Evolutionary conservation across 2,797 vertebrate species (phyloP), one percentile per base, ranked within the genome.

Genomic region (Austrolebias charrua): DNA sequence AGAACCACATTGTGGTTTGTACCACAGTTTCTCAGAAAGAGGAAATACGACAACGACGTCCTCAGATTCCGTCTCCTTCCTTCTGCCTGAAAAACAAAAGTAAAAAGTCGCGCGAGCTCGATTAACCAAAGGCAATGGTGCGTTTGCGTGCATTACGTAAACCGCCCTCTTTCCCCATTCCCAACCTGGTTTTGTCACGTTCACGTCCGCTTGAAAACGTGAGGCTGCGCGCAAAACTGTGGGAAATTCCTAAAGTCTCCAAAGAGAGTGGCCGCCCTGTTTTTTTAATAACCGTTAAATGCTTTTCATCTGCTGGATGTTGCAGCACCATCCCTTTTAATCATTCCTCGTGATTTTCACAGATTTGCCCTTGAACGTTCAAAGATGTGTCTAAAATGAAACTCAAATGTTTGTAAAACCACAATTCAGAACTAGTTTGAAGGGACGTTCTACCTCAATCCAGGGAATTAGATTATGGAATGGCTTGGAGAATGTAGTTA

Each of bases 111-210:
- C n/a, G n/a, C 35, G 10, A 10, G 35, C 24, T 11, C 20, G 20
- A 29, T n/a, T n/a, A 56, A 29, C 8, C 5, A n/a, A 56, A 44
- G 44, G 15, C 15, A 56, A 44, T 13, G 55, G 20, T 57, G 55
- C 55, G 55, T 56, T 56, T 4, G 43, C 4, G 55, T 44, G 16
- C 55, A 31, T 29, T n/a, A 44, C 24, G 55, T 57, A 18, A 44
- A 57, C 1, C 15, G 11, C 55, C 15, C 16, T 31, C 4, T 24
- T 18, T 1, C 18, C 4, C 16, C 18, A 55, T 4, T n/a, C 15
- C 24, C 0, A 44, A 28, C 31, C 31, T 33, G 31, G 2, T 33
- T 33, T 33, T 16, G 53, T 16, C 7, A 15, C 15, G 16, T 7
- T 18, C 16, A 45, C 3, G 2, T 18, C 7, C 8, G 7, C 35